A percentile compares a stretch with the other conserved stretches of the same genome.
These are phyloP conservation scores for Delphinapterus leucas DNA, from an alignment of 2,113 vertebrate genomes.

Conservation along the genomic window DNA sequence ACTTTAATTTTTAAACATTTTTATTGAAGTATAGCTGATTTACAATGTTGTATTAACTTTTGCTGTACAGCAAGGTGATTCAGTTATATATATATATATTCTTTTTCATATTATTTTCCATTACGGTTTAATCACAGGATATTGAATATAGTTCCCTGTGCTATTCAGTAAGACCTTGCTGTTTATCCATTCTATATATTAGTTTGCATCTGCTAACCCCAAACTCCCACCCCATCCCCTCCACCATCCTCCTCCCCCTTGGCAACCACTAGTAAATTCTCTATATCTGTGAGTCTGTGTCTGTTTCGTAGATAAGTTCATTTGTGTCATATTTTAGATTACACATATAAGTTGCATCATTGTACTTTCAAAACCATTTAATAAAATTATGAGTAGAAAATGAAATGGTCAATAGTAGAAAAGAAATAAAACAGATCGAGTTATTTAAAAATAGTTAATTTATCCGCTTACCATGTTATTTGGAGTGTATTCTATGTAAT, in stretches of 20 bases:
- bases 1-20: not conserved
- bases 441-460: conserved; percentile 47
- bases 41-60: not conserved
- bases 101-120: not conserved
- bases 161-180: not conserved
- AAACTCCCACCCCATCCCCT: not conserved
- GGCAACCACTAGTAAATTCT: not conserved
- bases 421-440: not conserved
- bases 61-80: not conserved
- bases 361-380: not conserved
- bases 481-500: conserved; percentile 50
- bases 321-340: not conserved
- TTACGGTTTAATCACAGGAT: not conserved
- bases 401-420: not conserved
- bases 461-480: conserved; percentile 49
- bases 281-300: not conserved
- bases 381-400: not conserved
- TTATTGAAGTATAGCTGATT: not conserved
- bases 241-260: not conserved
- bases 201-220: not conserved
- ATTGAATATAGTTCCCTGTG: not conserved
- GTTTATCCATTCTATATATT: not conserved
- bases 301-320: not conserved
- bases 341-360: not conserved
- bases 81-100: not conserved